Evolutionary conservation across 2,113 vertebrate species (phyloP).

Genomic region (Cavia porcellus): DNA sequence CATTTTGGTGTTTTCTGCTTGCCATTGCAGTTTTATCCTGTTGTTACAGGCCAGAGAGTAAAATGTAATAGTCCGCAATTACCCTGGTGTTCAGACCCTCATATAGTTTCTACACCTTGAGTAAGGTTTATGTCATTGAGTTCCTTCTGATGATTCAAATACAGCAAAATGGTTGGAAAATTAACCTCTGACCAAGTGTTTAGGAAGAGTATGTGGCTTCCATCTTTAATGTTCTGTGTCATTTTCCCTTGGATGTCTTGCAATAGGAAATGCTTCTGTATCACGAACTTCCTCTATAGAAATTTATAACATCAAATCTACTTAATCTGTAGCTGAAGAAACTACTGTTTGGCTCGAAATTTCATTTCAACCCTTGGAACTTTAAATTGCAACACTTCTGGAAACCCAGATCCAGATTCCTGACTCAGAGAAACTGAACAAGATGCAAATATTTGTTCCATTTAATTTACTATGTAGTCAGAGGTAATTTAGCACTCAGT

Average conservation of each 20-base stretch:
- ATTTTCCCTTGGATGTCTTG: not conserved
- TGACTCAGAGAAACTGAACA: not conserved
- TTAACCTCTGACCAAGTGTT: not conserved
- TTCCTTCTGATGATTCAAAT: not conserved
- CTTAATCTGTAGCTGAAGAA: not conserved
- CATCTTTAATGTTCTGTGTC: not conserved
- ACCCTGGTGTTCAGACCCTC: not conserved
- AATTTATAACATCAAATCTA: not conserved
- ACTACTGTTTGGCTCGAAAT: not conserved
- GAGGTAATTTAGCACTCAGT: not conserved
- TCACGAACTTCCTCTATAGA: not conserved
- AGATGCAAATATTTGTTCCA: not conserved
- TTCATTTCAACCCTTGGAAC: not conserved
- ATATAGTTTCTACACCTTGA: not conserved
- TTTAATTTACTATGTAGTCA: not conserved
- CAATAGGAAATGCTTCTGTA: not conserved
- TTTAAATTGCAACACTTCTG: not conserved
- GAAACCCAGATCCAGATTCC: not conserved
- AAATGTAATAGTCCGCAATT: not conserved
- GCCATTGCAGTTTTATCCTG: not conserved
- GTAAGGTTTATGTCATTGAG: not conserved
- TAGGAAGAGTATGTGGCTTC: not conserved
- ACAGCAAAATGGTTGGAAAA: not conserved
- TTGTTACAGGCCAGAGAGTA: not conserved
- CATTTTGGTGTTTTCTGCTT: too few species aligned